phyloP scores from a whole-genome alignment of 2,888 invertebrate species.

The Athrips mouffetella region DNA sequence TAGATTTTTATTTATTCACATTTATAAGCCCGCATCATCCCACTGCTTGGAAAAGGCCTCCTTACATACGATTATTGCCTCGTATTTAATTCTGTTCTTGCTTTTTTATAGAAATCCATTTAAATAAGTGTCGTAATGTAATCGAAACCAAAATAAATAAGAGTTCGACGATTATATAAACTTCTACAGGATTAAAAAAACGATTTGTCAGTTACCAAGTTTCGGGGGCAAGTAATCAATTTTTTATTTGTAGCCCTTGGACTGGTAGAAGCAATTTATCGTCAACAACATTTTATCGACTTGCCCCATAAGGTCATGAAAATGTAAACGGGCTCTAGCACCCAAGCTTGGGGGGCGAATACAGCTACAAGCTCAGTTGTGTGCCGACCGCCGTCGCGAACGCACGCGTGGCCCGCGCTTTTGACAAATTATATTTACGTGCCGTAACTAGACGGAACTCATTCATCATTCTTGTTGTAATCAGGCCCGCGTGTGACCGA shows the following conservation, averaged over 20 bases:
- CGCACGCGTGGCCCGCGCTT: slow-evolving; percentile 36
- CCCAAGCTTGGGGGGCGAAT: slow-evolving; percentile 51
- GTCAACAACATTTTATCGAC: slow-evolving; percentile 47
- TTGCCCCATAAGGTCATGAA: slow-evolving; percentile 62
- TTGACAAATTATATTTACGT: slow-evolving; percentile 30
- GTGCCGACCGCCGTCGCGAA: slow-evolving; percentile 37
- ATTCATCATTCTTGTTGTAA: slow-evolving; percentile 30
- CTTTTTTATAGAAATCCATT: too few species aligned
- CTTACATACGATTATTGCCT: too few species aligned
- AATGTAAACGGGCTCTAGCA: slow-evolving; percentile 57
- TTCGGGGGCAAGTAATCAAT: slow-evolving; percentile 1
- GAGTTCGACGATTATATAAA: too few species aligned
- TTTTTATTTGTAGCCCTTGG: slow-evolving; percentile 11
- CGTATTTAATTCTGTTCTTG: too few species aligned
- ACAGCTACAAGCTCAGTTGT: slow-evolving; percentile 52
- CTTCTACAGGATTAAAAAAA: too few species aligned
- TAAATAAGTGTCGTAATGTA: too few species aligned
- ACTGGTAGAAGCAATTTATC: slow-evolving; percentile 27
- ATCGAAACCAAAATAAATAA: too few species aligned
- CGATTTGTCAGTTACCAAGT: background rate
- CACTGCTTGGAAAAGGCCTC: too few species aligned
- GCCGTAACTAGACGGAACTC: slow-evolving; percentile 36
- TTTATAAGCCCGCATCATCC: too few species aligned
- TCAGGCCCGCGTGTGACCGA: slow-evolving; percentile 42
- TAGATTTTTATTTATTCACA: too few species aligned